Conservation (phyloP, 1,140 invertebrate genomes). For the Heliconius congener region DNA sequence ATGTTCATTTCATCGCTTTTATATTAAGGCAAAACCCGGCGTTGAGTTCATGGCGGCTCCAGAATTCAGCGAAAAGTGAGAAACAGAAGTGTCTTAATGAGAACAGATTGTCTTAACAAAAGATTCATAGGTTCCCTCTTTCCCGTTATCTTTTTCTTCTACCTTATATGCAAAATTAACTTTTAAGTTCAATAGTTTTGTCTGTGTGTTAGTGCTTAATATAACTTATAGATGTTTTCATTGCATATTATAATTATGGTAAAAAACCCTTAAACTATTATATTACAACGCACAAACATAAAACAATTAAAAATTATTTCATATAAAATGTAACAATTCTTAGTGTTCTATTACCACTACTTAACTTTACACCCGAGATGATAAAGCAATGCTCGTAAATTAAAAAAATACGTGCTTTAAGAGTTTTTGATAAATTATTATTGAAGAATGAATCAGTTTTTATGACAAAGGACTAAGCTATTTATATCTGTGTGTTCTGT, state of each 20-base stretch:
- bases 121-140: neutral
- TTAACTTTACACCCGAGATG: conserved; percentile 15
- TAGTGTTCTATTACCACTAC: neutral
- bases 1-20: neutral
- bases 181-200: too few relatives aligned
- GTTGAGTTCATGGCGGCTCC: neutral
- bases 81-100: neutral
- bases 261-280: neutral
- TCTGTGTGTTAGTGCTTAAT: too few relatives aligned
- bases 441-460: conserved; percentile 44
- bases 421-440: conserved; percentile 41
- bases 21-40: neutral
- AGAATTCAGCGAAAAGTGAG: neutral
- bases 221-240: neutral
- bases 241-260: neutral
- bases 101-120: neutral
- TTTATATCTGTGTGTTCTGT: conserved; percentile 40
- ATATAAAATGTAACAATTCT: conserved; percentile 9
- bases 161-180: too few relatives aligned
- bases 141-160: too few relatives aligned
- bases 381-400: conserved; percentile 22
- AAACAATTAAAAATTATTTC: neutral
- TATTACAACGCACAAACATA: neutral
- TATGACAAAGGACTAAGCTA: conserved; percentile 46
- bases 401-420: conserved; percentile 56